Percentiles rank a stretch among this genome's conserved stretches.
Evolutionary conservation across 2,113 vertebrate species (phyloP).

Genomic region (Micronisus gabar): DNA sequence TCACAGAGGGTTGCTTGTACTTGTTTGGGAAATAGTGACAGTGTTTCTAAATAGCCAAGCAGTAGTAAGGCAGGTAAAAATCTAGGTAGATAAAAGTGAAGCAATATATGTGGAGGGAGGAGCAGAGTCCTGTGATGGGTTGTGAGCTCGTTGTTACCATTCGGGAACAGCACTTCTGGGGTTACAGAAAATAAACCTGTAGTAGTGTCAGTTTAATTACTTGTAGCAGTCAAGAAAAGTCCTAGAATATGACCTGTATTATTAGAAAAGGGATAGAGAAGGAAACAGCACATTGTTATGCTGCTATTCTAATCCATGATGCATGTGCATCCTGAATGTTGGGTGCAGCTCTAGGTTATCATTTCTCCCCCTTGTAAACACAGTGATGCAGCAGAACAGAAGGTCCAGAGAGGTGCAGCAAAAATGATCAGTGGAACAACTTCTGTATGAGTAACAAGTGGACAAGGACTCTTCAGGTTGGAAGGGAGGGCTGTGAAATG

Average conservation of each 20-base stretch:
- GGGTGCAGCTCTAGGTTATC: background rate
- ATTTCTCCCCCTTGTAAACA: background rate
- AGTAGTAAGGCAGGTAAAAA: background rate
- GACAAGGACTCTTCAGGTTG: fast-evolving
- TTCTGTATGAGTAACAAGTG: background rate
- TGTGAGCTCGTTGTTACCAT: background rate
- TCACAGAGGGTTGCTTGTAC: background rate
- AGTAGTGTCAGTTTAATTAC: background rate
- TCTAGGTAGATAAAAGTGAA: background rate
- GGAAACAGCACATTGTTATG: fast-evolving
- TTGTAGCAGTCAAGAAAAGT: background rate
- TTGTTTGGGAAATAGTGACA: background rate
- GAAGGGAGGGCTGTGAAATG: background rate
- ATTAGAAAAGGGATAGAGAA: background rate
- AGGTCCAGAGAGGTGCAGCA: background rate
- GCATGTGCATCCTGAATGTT: background rate
- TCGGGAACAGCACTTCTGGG: background rate
- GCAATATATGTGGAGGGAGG: background rate
- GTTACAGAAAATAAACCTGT: background rate
- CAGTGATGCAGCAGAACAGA: background rate
- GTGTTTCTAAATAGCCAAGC: background rate
- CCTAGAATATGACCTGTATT: background rate
- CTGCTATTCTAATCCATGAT: background rate
- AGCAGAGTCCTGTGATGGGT: background rate
- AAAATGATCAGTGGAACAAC: background rate